These are phyloP conservation scores for Chymomyza procnemis DNA, from an alignment of 2,888 invertebrate genomes.

Conservation along the genomic window DNA sequence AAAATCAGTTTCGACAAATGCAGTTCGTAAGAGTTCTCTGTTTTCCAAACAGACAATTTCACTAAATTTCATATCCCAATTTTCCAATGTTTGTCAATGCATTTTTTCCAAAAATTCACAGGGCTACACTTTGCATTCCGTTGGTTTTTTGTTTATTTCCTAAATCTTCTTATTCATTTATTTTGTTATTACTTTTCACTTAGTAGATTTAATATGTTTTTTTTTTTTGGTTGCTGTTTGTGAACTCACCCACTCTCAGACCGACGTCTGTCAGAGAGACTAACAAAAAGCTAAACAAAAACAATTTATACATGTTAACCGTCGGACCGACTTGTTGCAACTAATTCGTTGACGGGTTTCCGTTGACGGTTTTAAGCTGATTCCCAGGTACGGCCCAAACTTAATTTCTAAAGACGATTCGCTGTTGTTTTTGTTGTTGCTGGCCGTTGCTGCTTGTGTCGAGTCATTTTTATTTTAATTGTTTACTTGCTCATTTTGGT, in stretches of 20 bases:
- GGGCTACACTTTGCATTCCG: too few species aligned
- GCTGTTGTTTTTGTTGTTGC: conserved; percentile 26
- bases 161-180: not conserved
- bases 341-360: conserved; percentile 49
- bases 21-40: too few species aligned
- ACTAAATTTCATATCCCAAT: too few species aligned
- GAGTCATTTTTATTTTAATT: conserved; percentile 44
- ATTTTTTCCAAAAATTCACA: too few species aligned
- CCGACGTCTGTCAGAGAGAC: conserved; percentile 22
- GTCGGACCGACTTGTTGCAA: conserved; percentile 44
- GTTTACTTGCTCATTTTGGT: conserved; percentile 39
- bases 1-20: too few species aligned
- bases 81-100: too few species aligned
- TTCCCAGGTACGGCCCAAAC: conserved; percentile 26
- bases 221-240: too few species aligned
- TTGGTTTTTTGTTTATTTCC: too few species aligned
- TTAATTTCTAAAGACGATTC: not conserved
- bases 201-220: not conserved
- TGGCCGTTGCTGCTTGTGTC: too few species aligned
- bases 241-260: conserved; percentile 49
- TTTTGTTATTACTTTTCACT: not conserved
- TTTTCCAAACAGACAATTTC: too few species aligned
- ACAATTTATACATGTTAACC: conserved; percentile 52
- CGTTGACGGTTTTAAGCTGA: conserved; percentile 63
- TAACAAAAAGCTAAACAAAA: conserved; percentile 21